Evolutionary conservation across 1,140 invertebrate genomes (phyloP).

Genomic region (Lepidurus packardi): DNA sequence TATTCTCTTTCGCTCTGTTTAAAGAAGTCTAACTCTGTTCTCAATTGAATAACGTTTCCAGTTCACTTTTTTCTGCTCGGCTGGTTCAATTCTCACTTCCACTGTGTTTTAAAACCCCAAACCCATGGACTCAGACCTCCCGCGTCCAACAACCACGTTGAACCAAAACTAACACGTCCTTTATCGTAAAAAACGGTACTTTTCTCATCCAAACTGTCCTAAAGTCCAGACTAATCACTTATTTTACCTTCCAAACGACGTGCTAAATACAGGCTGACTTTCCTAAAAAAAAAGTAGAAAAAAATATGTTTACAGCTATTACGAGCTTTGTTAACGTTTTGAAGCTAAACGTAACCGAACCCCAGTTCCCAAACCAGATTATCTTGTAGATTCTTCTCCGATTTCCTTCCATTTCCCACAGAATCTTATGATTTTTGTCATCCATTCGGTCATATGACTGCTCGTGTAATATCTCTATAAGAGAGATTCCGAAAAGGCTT

Average conservation of each 20-base stretch:
- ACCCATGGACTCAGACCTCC: background rate
- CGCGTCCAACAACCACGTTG: background rate
- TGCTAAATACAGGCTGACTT: background rate
- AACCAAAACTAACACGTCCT: background rate
- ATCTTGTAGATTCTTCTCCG: background rate
- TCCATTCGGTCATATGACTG: background rate
- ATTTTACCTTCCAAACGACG: background rate
- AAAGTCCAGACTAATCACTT: background rate
- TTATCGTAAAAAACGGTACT: background rate
- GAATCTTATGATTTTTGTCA: background rate
- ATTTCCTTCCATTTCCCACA: background rate
- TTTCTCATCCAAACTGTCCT: background rate
- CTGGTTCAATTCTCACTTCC: background rate
- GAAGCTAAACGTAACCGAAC: background rate
- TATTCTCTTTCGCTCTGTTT: background rate
- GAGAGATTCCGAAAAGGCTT: background rate
- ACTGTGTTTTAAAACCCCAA: background rate
- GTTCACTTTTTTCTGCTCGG: conserved; percentile 2
- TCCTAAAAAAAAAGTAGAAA: background rate
- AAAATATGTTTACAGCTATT: background rate
- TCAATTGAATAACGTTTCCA: background rate
- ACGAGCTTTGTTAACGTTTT: background rate
- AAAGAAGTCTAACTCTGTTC: background rate
- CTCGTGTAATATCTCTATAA: background rate
- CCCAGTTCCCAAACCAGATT: background rate